phyloP scores from a whole-genome alignment of 2,113 vertebrate genomes.

The Pycnonotus jocosus region DNA sequence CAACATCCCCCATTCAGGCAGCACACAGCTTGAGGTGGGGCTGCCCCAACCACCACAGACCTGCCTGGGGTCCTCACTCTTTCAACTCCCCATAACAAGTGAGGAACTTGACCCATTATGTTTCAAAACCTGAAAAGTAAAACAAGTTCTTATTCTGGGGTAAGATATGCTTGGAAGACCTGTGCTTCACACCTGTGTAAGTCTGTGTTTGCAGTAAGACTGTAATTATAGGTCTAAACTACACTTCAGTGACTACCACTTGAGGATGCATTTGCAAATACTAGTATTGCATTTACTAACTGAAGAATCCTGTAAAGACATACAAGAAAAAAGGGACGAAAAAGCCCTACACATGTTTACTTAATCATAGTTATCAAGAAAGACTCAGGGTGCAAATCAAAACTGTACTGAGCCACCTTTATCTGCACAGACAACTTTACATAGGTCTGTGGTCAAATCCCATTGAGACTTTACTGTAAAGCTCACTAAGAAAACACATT shows the following conservation, averaged over 20 bases:
- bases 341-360: neutral
- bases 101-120: neutral
- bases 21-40: rapidly evolving
- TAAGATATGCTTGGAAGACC: neutral
- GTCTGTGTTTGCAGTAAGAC: neutral
- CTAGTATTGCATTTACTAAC: neutral
- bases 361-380: neutral
- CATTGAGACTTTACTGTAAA: constrained; percentile 21
- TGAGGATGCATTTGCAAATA: neutral
- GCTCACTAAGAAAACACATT: neutral
- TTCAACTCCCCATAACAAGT: rapidly evolving
- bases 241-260: neutral
- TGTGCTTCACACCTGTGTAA: neutral
- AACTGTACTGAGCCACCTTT: constrained; percentile 5
- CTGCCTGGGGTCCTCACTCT: neutral
- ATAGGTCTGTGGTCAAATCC: constrained; percentile 18
- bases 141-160: neutral
- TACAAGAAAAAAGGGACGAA: neutral
- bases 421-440: constrained; percentile 9
- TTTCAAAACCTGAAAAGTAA: neutral
- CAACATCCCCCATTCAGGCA: neutral
- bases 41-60: neutral
- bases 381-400: neutral
- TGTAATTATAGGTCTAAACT: neutral
- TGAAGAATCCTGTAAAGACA: neutral